Base-by-base conservation (phyloP, 1,140 invertebrate genomes). In the Drosophila teissieri region DNA sequence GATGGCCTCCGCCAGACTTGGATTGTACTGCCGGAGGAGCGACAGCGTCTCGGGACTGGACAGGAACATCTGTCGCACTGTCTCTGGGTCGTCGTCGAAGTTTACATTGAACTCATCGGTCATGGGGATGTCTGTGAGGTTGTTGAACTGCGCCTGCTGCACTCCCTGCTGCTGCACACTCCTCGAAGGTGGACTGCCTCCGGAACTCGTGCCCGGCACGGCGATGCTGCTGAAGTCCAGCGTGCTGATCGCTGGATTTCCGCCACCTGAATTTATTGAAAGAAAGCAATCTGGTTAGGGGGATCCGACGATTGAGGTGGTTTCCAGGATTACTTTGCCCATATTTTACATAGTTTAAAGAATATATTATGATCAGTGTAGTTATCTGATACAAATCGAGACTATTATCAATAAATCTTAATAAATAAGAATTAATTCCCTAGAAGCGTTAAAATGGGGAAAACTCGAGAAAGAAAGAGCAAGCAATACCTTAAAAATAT, bases 11-110 rank as follows among this genome's bases (percentile, higher is more conserved):
- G 98, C 98, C 40, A 99, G 92, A 75, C 95, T 94, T 11, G 98
- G 96, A 94, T 99, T 99, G 81, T 99, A 98, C 91, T 99, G 97
- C 92, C 98, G 97, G 0, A 99, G 93, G 37, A 98, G 86, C 1
- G 98, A 96, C 65, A 99, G 88, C 86, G 98, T 97, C 92, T 98
- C 97, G 0, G 98, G 98, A 93, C 98, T 97, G n/a, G 95, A 95
- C 22, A 98, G 91, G 67, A 99, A 96, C 95, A 98, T 96, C 78
- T 98, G 96, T 73, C 96, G 93, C 45, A 99, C 96, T 72, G 96
- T 94, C n/a, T 95, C 95, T 17, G 98, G 98, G 93, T 99, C 97
- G 92, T 98, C 96, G 79, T 96, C 95, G 6, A 88, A 91, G 37
- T 91, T 91, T 2, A 91, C 91, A 72, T 91, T 91, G 37, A 91